Conservation (phyloP, 2,888 invertebrate species). For the Smittia aterrima region DNA sequence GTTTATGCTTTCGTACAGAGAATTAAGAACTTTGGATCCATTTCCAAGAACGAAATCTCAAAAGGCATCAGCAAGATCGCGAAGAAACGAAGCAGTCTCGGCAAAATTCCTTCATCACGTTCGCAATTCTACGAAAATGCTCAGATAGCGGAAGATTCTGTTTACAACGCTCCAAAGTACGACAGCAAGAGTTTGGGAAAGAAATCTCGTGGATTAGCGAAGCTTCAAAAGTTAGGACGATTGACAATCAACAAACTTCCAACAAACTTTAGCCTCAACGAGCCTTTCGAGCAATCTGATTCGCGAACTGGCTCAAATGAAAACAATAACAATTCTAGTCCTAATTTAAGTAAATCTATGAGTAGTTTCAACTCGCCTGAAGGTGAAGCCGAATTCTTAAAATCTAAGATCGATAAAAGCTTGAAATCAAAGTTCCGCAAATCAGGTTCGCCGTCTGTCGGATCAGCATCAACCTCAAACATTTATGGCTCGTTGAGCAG, state of each 20-base stretch:
- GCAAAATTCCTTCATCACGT: background rate
- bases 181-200: conserved; percentile 55
- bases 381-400: conserved; percentile 18
- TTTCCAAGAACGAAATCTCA: conserved; percentile 59
- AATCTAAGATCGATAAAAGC: conserved; percentile 50
- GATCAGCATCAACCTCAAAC: conserved; percentile 57
- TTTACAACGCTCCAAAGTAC: conserved; percentile 52
- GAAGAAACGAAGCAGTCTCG: conserved; percentile 33
- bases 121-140: conserved; percentile 26
- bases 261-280: conserved; percentile 46
- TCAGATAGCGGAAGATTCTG: conserved; percentile 2
- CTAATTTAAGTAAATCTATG: conserved; percentile 33
- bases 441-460: conserved; percentile 58
- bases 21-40: conserved; percentile 62
- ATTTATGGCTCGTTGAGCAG: conserved; percentile 58
- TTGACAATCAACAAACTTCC: conserved; percentile 42
- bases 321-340: conserved; percentile 44
- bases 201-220: conserved; percentile 44
- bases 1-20: conserved; percentile 68
- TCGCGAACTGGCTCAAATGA: conserved; percentile 44
- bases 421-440: conserved; percentile 63
- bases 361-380: background rate
- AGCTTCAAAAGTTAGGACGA: conserved; percentile 31
- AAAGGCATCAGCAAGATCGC: conserved; percentile 50
- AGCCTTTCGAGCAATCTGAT: conserved; percentile 48